Evolutionary conservation across 2,888 invertebrate species (phyloP), one percentile per base, ranked within the genome.

Genomic region (Pyrocoelia pectoralis): DNA sequence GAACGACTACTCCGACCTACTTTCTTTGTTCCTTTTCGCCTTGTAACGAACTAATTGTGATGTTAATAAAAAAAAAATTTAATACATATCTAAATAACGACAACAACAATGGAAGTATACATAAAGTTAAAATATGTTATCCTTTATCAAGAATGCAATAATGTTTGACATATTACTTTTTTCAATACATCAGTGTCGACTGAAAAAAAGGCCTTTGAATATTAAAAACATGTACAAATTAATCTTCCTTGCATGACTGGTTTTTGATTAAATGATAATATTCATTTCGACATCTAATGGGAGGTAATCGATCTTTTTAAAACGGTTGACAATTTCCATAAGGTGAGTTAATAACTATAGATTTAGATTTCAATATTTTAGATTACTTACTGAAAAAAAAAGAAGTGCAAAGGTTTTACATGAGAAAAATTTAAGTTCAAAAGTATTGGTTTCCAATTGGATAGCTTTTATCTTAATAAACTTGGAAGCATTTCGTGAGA

Each of bases 141-240:
- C 33, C 33, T 33, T 33, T 17, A 46, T 46, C 17, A 46, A 46
- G 17, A 46, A 46, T 18, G 18, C 8, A 46, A 46, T 46, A 18
- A 46, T 17, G 17, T 46, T 46, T 46, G 46, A 46, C 46, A 46
- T 46, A 46, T 46, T 46, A 17, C 17, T 46, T 46, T 46, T 43
- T 46, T 46, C 18, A 46, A 46, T 46, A 46, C 46, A 18, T 46
- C 18, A 46, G 17, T 46, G 46, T 17, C n/a, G 17, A 17, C 17
- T 18, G 46, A 46, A 46, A 33, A 33, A 33, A 33, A 15, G 1
- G 46, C 17, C 46, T 46, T 46, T 46, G 46, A 46, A 46, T 46
- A 46, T 46, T 17, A 17, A 17, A 41, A 15, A 46, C 15, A 46
- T 17, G n/a, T 18, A 46, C n/a, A 46, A 46, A 46, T 18, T 46